A percentile compares a stretch with the other conserved stretches of the same genome.
Conservation (phyloP, 2,797 vertebrate species). For the Takifugu ocellatus region DNA sequence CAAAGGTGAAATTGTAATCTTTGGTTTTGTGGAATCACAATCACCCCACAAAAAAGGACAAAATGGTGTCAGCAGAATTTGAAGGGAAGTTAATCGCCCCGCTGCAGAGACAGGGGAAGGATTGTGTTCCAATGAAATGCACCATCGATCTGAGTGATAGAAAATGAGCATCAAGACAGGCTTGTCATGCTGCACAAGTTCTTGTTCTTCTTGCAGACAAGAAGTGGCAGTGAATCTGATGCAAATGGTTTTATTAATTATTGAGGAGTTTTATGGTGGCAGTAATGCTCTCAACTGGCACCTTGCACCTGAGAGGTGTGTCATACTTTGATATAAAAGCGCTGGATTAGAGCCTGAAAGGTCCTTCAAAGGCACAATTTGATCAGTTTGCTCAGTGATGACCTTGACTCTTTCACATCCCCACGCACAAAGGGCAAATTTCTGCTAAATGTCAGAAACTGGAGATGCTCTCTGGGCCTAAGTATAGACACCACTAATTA, state of each 20-base stretch:
- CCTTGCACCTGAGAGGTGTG: constrained; percentile 14
- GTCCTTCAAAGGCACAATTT: constrained; percentile 35
- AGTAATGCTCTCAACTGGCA: constrained; percentile 7
- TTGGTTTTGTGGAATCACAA: constrained; percentile 15
- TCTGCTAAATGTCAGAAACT: constrained; percentile 80
- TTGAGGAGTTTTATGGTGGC: constrained; percentile 16
- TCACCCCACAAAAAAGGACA: constrained; percentile 26
- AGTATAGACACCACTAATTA: constrained; percentile 75
- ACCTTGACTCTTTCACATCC: constrained; percentile 63
- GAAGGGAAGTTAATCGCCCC: constrained; percentile 59
- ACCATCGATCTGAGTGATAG: constrained; percentile 76
- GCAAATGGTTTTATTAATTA: constrained; percentile 51
- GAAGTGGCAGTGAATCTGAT: constrained; percentile 33
- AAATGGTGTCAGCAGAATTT: constrained; percentile 58
- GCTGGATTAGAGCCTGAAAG: too few species aligned
- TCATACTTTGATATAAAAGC: neutral
- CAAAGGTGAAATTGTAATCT: constrained; percentile 8
- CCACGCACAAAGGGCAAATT: constrained; percentile 65
- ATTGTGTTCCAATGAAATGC: constrained; percentile 75
- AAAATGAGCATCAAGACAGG: constrained; percentile 47
- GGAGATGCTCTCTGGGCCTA: constrained; percentile 71
- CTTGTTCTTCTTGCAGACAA: constrained; percentile 20
- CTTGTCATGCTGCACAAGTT: constrained; percentile 49
- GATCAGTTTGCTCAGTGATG: constrained; percentile 39
- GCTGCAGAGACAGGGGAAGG: constrained; percentile 58